Evolutionary conservation across 2,888 invertebrate species (phyloP).

Genomic region (Amiota communis): DNA sequence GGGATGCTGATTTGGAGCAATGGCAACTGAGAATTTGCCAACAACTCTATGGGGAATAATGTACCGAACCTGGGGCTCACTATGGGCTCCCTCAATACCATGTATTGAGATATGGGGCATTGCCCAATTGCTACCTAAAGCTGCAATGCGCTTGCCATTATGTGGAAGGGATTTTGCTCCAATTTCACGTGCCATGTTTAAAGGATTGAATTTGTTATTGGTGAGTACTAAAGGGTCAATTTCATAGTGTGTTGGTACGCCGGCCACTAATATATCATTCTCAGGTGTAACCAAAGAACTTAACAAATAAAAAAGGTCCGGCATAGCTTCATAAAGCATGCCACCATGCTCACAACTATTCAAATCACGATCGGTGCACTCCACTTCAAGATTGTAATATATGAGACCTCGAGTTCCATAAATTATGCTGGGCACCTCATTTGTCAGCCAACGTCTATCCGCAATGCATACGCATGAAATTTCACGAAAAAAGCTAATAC

Average conservation of each 20-base stretch:
- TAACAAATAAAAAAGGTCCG: conserved; percentile 46
- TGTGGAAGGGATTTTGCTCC: conserved; percentile 41
- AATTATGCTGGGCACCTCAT: conserved; percentile 39
- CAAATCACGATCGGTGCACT: conserved; percentile 42
- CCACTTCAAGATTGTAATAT: conserved; percentile 47
- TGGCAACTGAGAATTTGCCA: conserved; percentile 47
- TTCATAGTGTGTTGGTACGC: conserved; percentile 17
- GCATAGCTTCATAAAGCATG: conserved; percentile 46
- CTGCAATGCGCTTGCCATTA: conserved; percentile 32
- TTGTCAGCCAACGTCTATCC: conserved; percentile 46
- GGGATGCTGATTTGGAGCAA: conserved; percentile 44
- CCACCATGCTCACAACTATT: conserved; percentile 48
- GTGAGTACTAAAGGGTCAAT: conserved; percentile 35
- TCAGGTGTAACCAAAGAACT: conserved; percentile 39
- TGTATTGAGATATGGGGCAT: conserved; percentile 48
- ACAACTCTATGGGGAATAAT: conserved; percentile 46
- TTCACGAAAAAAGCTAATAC: conserved; percentile 49
- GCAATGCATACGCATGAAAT: conserved; percentile 46
- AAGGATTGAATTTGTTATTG: conserved; percentile 42
- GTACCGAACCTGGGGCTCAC: conserved; percentile 35
- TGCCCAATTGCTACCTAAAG: conserved; percentile 41
- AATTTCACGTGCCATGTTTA: conserved; percentile 36
- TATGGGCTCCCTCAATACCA: conserved; percentile 45
- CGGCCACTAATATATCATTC: conserved; percentile 38
- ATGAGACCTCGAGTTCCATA: conserved; percentile 48